Conservation (phyloP, 2,888 invertebrate species). For the Venusia cambrica region DNA sequence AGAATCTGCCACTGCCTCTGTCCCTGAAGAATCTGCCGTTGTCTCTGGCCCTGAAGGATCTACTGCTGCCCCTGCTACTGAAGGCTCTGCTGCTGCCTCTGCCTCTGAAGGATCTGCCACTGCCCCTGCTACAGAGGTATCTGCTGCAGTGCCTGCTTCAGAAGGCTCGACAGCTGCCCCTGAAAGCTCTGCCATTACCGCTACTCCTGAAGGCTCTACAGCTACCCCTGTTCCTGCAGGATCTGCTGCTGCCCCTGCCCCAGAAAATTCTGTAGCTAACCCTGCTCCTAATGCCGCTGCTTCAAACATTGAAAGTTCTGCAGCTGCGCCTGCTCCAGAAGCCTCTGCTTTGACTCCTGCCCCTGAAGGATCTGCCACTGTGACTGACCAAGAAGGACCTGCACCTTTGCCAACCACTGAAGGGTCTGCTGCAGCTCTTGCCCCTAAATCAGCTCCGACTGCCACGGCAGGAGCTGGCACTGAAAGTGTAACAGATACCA, state of each 20-base stretch:
- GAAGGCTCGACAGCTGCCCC: slow-evolving; percentile 4
- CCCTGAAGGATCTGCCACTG: too few species aligned
- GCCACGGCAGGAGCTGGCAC: background rate
- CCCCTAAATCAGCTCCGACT: slow-evolving; percentile 1
- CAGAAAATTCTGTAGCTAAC: slow-evolving; percentile 4
- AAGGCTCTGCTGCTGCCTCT: slow-evolving; percentile 6
- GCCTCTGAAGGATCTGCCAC: slow-evolving; percentile 5
- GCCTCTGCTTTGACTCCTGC: too few species aligned
- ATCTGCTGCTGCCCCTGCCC: background rate
- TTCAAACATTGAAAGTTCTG: too few species aligned
- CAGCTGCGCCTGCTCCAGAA: background rate
- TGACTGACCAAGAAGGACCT: too few species aligned
- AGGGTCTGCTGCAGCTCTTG: too few species aligned
- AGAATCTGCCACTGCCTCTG: slow-evolving; percentile 1
- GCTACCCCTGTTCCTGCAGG: background rate
- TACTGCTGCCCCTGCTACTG: slow-evolving; percentile 1
- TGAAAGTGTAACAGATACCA: background rate
- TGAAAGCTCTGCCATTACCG: slow-evolving; percentile 5
- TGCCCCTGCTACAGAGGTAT: background rate
- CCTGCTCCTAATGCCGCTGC: too few species aligned
- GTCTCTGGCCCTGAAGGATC: slow-evolving; percentile 1
- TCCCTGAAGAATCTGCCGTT: slow-evolving; percentile 3
- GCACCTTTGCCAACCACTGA: too few species aligned
- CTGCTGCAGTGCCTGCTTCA: slow-evolving; percentile 7
- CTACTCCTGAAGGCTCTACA: slow-evolving; percentile 5